Evolutionary conservation across 2,797 vertebrate species (phyloP).

Genomic region (Chanos chanos): DNA sequence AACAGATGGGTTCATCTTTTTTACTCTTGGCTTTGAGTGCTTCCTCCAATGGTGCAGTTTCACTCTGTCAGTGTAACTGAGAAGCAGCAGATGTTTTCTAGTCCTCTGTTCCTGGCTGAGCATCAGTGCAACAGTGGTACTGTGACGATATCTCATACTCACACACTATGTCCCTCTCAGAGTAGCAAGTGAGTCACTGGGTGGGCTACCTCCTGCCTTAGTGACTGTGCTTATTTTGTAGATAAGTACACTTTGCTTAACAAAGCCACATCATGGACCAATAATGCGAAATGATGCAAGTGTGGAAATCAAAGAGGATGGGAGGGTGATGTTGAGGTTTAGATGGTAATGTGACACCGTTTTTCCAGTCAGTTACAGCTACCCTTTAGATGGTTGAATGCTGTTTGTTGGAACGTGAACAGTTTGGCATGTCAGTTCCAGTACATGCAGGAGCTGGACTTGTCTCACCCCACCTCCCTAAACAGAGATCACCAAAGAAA

Average conservation of each 20-base stretch:
- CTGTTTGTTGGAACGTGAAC: neutral
- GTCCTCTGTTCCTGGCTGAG: conserved; percentile 24
- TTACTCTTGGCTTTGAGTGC: neutral
- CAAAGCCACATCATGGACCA: neutral
- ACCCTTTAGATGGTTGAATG: conserved; percentile 12
- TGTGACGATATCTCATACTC: conserved; percentile 13
- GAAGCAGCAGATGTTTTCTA: conserved; percentile 32
- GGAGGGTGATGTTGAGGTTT: conserved; percentile 2
- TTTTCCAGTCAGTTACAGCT: neutral
- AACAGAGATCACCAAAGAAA: too few relatives aligned
- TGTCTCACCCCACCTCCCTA: neutral
- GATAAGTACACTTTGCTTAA: neutral
- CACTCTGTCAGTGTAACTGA: conserved; percentile 6
- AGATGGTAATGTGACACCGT: neutral
- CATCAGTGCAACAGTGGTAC: conserved; percentile 18
- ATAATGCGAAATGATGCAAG: conserved; percentile 1
- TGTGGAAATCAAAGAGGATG: neutral
- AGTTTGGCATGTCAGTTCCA: neutral
- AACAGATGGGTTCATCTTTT: conserved; percentile 29
- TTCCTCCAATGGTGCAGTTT: conserved; percentile 14
- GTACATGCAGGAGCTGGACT: neutral
- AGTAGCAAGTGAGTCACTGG: conserved; percentile 1
- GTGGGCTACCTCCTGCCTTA: neutral
- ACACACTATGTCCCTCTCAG: too few relatives aligned
- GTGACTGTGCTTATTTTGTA: too few relatives aligned